These are phyloP conservation scores for Calycopis cecrops DNA, from an alignment of 1,140 invertebrate genomes.

Conservation along the genomic window DNA sequence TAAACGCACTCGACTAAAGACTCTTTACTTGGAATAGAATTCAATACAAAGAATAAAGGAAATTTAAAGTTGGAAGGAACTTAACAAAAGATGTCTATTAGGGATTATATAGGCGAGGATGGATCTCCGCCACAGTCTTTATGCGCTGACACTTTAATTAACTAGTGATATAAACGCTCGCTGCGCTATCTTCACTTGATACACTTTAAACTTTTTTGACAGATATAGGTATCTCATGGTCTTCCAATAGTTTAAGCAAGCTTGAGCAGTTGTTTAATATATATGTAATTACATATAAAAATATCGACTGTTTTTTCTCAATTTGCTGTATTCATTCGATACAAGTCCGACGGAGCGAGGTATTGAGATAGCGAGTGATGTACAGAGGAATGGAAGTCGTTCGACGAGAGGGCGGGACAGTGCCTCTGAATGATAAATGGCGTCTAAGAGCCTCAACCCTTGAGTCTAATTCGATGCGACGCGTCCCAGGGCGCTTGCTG, in stretches of 20 bases:
- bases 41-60: background rate
- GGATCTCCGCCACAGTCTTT: background rate
- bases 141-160: constrained; percentile 16
- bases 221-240: too few species aligned
- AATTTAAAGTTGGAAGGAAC: background rate
- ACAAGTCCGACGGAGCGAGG: too few species aligned
- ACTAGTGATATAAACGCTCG: constrained; percentile 10
- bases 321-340: too few species aligned
- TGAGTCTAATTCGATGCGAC: constrained; percentile 7
- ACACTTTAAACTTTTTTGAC: constrained; percentile 7
- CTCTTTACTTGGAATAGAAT: too few species aligned
- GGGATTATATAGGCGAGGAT: background rate
- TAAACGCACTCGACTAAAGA: too few species aligned
- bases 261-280: too few species aligned
- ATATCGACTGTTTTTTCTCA: too few species aligned
- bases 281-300: too few species aligned
- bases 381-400: constrained; percentile 18
- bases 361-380: background rate
- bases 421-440: constrained; percentile 20
- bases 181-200: constrained; percentile 9
- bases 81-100: constrained; percentile 5
- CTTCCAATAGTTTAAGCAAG: too few species aligned
- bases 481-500: background rate
- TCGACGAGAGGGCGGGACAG: constrained; percentile 14
- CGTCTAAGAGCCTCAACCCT: constrained; percentile 15